Evolutionary conservation across 2,888 invertebrate species (phyloP).

Genomic region (Atrina japonica): DNA sequence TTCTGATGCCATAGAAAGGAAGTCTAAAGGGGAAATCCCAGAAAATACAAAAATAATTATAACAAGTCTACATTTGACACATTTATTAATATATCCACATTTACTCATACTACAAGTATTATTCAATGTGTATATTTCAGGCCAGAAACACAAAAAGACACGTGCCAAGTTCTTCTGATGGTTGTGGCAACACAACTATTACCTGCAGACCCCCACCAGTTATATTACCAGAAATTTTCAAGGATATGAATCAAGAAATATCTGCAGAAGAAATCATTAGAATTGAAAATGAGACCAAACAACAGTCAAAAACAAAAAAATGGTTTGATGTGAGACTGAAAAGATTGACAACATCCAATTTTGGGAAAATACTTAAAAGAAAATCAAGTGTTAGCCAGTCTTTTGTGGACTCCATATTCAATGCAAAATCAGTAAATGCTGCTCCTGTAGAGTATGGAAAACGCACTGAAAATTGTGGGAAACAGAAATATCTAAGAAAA

Average conservation of each 20-base stretch:
- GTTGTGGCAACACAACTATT: conserved; percentile 15
- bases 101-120: no score
- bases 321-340: background rate
- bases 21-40: conserved; percentile 10
- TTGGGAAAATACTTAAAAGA: conserved; percentile 6
- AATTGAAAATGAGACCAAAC: background rate
- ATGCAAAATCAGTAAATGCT: no score
- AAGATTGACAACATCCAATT: no score
- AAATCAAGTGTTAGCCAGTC: background rate
- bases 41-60: background rate
- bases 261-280: background rate
- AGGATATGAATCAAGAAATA: background rate
- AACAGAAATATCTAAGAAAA: conserved; percentile 24
- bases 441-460: conserved; percentile 33
- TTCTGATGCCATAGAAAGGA: conserved; percentile 11
- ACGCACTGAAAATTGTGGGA: conserved; percentile 24
- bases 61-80: background rate
- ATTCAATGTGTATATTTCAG: conserved; percentile 12
- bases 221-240: background rate
- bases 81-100: background rate
- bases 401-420: conserved; percentile 7
- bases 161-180: background rate
- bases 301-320: background rate
- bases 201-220: conserved; percentile 3
- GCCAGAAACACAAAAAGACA: conserved; percentile 4